A percentile compares a stretch with the other conserved stretches of the same genome.
Evolutionary conservation across 2,113 vertebrate species (phyloP).

Genomic region (Empidonax alnorum): DNA sequence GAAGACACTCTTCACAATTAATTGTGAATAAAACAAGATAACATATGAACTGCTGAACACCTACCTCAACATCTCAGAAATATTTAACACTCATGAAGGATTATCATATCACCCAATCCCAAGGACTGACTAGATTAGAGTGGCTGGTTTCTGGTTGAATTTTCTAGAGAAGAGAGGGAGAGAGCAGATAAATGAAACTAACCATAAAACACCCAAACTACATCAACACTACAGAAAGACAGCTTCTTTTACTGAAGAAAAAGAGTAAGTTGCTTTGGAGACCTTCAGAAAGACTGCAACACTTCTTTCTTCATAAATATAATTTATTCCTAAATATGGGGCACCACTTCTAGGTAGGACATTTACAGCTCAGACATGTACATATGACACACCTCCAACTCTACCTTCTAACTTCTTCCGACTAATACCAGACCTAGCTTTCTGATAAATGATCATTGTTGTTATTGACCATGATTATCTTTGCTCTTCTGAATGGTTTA

Average conservation of each 20-base stretch:
- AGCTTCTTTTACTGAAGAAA: not conserved
- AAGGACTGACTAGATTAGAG: not conserved
- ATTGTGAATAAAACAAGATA: not conserved
- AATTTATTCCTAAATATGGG: not conserved
- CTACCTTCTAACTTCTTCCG: not conserved
- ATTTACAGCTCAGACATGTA: not conserved
- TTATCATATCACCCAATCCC: not conserved
- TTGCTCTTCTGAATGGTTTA: not conserved
- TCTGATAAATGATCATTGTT: not conserved
- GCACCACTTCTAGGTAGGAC: not conserved
- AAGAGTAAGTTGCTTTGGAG: not conserved
- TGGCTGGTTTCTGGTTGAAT: not conserved
- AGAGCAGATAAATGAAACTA: not conserved
- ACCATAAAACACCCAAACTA: not conserved
- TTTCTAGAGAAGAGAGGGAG: not conserved
- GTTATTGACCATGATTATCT: not conserved
- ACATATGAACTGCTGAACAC: not conserved
- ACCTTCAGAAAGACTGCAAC: not conserved
- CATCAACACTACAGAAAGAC: not conserved
- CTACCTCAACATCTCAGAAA: not conserved
- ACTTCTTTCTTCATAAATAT: not conserved
- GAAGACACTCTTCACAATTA: not conserved
- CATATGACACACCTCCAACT: not conserved
- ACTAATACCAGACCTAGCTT: not conserved
- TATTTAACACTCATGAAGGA: not conserved